phyloP scores from a whole-genome alignment of 2,113 vertebrate genomes.

The Semicossyphus pulcher region DNA sequence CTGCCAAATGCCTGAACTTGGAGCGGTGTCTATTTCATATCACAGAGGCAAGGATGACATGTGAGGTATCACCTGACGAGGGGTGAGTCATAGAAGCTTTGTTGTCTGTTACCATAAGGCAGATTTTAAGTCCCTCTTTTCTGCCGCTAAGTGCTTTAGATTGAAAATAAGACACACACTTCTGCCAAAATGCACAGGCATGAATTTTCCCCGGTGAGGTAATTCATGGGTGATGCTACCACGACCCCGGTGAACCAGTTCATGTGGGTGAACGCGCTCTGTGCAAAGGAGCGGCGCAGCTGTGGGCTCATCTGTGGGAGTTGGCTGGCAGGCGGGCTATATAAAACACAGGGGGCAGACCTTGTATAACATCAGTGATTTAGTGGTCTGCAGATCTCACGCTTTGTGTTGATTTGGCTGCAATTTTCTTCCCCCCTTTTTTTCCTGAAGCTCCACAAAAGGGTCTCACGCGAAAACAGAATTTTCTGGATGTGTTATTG shows the following conservation, averaged over 20 bases:
- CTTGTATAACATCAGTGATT: constrained; percentile 85
- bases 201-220: constrained; percentile 38
- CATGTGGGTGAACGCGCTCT: constrained; percentile 53
- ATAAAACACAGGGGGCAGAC: constrained; percentile 80
- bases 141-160: constrained; percentile 12
- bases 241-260: constrained; percentile 46
- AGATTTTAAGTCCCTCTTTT: background rate
- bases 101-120: background rate
- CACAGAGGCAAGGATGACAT: constrained; percentile 36
- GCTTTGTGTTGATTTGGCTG: constrained; percentile 81
- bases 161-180: constrained; percentile 25
- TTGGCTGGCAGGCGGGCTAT: constrained; percentile 71
- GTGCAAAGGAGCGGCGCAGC: constrained; percentile 63
- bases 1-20: constrained; percentile 61
- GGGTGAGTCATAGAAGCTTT: constrained; percentile 28
- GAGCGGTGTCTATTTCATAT: constrained; percentile 16
- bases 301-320: constrained; percentile 75
- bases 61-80: constrained; percentile 38
- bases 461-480: constrained; percentile 75
- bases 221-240: constrained; percentile 47
- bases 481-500: constrained; percentile 74
- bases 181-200: constrained; percentile 20
- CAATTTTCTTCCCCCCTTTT: constrained; percentile 34
- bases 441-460: constrained; percentile 71
- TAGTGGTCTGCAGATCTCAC: constrained; percentile 79